Conservation (phyloP, 1,140 invertebrate genomes). For the Popillia japonica region DNA sequence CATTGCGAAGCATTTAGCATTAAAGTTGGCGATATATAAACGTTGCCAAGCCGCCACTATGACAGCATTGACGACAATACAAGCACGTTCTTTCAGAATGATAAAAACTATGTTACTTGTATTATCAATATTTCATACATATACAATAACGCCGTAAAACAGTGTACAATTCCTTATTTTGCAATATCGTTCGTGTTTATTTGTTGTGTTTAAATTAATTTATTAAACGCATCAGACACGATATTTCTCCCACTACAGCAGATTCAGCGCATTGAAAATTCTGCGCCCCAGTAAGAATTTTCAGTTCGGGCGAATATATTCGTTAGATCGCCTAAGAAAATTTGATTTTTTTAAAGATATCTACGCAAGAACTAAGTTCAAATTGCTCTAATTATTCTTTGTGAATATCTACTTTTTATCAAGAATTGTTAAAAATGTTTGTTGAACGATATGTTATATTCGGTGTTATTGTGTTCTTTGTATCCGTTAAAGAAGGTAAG, state of each 20-base stretch:
- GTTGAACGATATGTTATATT: not conserved
- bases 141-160: not conserved
- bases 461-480: slow-evolving; percentile 17
- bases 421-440: not conserved
- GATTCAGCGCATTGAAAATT: slow-evolving; percentile 33
- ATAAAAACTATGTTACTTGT: not conserved
- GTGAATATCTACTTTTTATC: not conserved
- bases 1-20: slow-evolving; percentile 21
- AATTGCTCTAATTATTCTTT: not conserved
- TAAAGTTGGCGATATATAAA: not conserved
- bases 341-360: not conserved
- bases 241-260: slow-evolving; percentile 13
- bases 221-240: not conserved
- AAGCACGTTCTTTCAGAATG: not conserved
- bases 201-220: not conserved
- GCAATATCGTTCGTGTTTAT: not conserved
- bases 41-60: not conserved
- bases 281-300: slow-evolving; percentile 29
- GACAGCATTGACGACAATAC: not conserved
- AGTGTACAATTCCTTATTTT: not conserved
- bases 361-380: not conserved
- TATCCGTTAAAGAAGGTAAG: slow-evolving; percentile 14
- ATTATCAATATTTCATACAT: not conserved
- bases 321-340: not conserved
- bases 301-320: slow-evolving; percentile 24